These are phyloP conservation scores for Corythornis madagascariensis DNA, from an alignment of 2,113 vertebrate genomes.

Conservation along the genomic window DNA sequence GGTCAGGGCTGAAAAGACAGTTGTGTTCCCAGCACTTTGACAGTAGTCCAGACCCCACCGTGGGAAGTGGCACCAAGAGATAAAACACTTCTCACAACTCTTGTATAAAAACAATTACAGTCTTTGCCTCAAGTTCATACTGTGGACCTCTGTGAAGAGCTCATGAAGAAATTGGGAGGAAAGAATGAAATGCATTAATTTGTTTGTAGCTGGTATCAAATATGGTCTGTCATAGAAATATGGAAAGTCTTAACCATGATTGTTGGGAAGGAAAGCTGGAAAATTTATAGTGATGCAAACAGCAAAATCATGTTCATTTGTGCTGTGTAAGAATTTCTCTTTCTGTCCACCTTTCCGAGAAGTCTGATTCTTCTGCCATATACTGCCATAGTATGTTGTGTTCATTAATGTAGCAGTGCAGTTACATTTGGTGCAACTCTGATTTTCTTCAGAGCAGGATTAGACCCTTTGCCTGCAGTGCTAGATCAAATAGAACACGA, in stretches of 20 bases:
- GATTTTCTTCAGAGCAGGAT: not conserved
- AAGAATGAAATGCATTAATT: not conserved
- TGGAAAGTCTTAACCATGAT: not conserved
- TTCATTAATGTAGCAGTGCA: not conserved
- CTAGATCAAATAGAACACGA: not conserved
- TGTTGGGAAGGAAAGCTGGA: not conserved
- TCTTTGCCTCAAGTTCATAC: not conserved
- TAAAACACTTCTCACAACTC: not conserved
- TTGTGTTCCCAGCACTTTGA: not conserved
- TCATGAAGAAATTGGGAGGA: not conserved
- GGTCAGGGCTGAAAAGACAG: not conserved
- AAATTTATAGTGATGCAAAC: not conserved
- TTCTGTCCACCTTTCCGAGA: not conserved
- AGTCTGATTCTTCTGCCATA: not conserved
- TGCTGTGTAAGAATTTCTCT: not conserved
- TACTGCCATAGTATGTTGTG: not conserved
- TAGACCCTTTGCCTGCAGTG: not conserved
- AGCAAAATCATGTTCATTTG: not conserved
- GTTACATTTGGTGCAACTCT: not conserved
- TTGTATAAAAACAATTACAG: not conserved
- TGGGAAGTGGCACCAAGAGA: not conserved
- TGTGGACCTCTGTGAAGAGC: not conserved
- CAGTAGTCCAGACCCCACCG: fast-evolving
- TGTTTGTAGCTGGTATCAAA: not conserved
- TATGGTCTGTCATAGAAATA: not conserved